These are phyloP conservation scores for Aphaenogaster ashmeadi DNA, from an alignment of 1,140 invertebrate genomes.

Conservation along the genomic window DNA sequence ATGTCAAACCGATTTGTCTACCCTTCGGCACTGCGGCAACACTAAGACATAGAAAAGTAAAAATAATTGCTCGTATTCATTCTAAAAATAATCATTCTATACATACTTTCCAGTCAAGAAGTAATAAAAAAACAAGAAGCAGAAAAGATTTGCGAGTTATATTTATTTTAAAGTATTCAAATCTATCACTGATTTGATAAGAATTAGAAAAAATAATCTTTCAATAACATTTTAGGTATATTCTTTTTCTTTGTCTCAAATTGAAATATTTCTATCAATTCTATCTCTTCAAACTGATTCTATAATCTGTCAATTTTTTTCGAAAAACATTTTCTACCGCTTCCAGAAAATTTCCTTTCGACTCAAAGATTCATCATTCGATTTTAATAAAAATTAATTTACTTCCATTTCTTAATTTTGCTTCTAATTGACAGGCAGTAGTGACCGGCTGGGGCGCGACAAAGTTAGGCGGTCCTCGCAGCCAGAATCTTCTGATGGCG, in stretches of 20 bases:
- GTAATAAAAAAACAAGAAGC: neutral
- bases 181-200: neutral
- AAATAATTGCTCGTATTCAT: neutral
- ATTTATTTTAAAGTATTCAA: constrained; percentile 3
- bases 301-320: neutral
- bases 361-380: neutral
- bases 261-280: neutral
- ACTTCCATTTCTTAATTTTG: neutral
- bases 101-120: neutral
- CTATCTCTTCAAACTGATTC: neutral
- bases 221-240: neutral
- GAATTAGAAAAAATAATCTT: neutral
- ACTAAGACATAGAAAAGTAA: constrained; percentile 74
- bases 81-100: neutral
- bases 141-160: neutral
- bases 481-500: constrained; percentile 87
- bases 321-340: neutral
- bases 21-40: constrained; percentile 83
- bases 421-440: constrained; percentile 69
- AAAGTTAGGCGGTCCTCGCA: constrained; percentile 83
- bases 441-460: constrained; percentile 90
- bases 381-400: neutral
- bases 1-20: constrained; percentile 88
- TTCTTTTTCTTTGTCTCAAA: neutral
- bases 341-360: neutral